A percentile compares a stretch with the other conserved stretches of the same genome.
phyloP scores from a whole-genome alignment of 2,888 invertebrate genomes.

The Unio pictorum region DNA sequence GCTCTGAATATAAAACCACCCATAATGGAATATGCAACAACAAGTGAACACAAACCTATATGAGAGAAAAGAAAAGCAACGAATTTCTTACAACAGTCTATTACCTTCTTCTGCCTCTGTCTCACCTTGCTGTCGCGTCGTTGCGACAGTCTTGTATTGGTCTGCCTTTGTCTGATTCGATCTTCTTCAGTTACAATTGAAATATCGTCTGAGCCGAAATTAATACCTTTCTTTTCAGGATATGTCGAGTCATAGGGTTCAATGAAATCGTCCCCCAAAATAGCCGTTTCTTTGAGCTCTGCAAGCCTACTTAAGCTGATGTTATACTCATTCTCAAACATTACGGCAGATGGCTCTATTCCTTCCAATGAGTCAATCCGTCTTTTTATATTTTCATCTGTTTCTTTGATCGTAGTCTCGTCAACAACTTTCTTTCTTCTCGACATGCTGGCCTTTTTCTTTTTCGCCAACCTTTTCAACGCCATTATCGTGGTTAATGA shows the following conservation, averaged over 20 bases:
- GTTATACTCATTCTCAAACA: constrained; percentile 58
- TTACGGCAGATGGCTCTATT: too few relatives aligned
- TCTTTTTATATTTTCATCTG: constrained; percentile 12
- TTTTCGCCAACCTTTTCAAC: constrained; percentile 23
- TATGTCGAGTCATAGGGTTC: constrained; percentile 39
- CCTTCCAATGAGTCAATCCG: neutral
- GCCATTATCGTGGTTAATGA: constrained; percentile 36
- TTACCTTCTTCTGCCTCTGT: constrained; percentile 57
- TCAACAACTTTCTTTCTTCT: constrained; percentile 8
- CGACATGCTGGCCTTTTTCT: constrained; percentile 25
- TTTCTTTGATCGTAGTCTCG: constrained; percentile 10
- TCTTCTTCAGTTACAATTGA: constrained; percentile 54
- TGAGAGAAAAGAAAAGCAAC: constrained; percentile 97
- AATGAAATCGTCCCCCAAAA: constrained; percentile 46
- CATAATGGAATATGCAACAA: constrained; percentile 90
- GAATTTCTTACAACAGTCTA: constrained; percentile 75
- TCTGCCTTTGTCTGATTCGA: constrained; percentile 37
- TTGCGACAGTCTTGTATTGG: constrained; percentile 35
- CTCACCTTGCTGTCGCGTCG: constrained; percentile 60
- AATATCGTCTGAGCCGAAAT: constrained; percentile 43
- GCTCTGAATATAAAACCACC: constrained; percentile 93
- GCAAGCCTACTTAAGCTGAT: constrained; percentile 50
- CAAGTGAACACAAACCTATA: constrained; percentile 93
- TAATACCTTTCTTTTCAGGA: constrained; percentile 41
- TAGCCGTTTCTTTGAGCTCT: constrained; percentile 45